Evolutionary conservation across 2,888 invertebrate species (phyloP), one percentile per base, ranked within the genome.

Genomic region (Galeruca laticollis): DNA sequence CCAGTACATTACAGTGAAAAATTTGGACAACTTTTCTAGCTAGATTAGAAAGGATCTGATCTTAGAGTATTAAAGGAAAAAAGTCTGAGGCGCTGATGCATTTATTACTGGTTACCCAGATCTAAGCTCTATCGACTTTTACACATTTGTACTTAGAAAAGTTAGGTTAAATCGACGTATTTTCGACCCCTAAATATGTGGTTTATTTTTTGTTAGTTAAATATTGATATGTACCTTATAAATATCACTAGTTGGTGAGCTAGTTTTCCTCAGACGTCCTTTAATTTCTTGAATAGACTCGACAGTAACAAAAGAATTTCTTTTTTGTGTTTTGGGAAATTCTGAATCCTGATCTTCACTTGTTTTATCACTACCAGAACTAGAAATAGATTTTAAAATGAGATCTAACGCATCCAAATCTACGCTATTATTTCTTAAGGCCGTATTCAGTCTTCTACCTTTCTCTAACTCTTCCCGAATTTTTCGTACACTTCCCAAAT

Each of bases 211-310:
- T 43, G 10, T 11, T 43, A n/a, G 10, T 57, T n/a, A 37, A 70
- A 26, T 26, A 26, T 26, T 26, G 6, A 37, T 11, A 37, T 67
- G 26, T 60, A 73, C 71, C 69, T 78, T 76, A 67, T 83, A 81
- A 33, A 81, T 76, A 60, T 83, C 80, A 66, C 76, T 86, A 54
- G 85, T 86, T 9, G 88, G 84, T 9, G 87, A 87, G 63, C 86
- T 87, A 2, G 89, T 85, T 70, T 87, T 87, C 75, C 89, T 86
- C 21, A 90, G 79, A 69, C 88, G 86, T n/a, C 88, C 89, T 70
- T 88, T 86, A 11, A 90, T 89, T 82, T 89, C 89, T 75, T 89
- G 87, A 56, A 90, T 79, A 1, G 89, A 88, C 71, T 90, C 90
- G 3, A 89, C 89, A 0, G 90, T 90, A 6, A 90, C 86, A 73